Evolutionary conservation across 2,113 vertebrate species (phyloP).

Genomic region (Dendrocopos noguchii): DNA sequence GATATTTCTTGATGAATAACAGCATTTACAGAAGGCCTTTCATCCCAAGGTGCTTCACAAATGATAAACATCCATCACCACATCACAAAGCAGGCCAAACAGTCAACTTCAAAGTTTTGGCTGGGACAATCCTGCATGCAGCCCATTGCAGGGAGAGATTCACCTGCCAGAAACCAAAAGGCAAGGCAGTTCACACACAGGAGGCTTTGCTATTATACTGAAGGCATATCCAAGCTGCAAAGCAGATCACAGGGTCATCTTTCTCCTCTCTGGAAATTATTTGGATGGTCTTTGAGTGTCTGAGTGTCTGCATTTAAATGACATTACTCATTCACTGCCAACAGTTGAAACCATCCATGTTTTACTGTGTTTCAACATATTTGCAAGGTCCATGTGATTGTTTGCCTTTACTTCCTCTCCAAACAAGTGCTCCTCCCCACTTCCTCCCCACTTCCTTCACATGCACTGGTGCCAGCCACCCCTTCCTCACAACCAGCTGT

Average conservation of each 20-base stretch:
- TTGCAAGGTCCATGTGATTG: not conserved
- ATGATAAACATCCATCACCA: constrained; percentile 2
- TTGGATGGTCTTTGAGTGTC: not conserved
- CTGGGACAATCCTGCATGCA: constrained; percentile 10
- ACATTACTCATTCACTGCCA: not conserved
- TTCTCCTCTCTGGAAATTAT: not conserved
- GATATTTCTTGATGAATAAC: constrained; percentile 18
- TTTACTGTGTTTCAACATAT: not conserved
- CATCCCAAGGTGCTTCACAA: constrained; percentile 39
- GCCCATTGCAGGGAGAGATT: not conserved
- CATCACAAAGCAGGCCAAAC: not conserved
- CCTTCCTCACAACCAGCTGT: not conserved
- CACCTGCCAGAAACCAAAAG: not conserved
- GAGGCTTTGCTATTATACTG: not conserved
- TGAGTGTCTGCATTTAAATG: not conserved
- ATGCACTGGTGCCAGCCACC: rapidly evolving
- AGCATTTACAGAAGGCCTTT: constrained; percentile 37
- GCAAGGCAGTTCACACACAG: not conserved
- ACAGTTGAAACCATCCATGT: not conserved
- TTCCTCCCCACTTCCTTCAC: not conserved
- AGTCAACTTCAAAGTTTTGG: not conserved
- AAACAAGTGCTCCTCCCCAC: not conserved
- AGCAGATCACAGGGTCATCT: not conserved
- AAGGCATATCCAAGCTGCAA: not conserved
- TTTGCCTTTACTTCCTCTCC: not conserved